phyloP scores from a whole-genome alignment of 2,888 invertebrate species.

The Ectropis crepuscularia region DNA sequence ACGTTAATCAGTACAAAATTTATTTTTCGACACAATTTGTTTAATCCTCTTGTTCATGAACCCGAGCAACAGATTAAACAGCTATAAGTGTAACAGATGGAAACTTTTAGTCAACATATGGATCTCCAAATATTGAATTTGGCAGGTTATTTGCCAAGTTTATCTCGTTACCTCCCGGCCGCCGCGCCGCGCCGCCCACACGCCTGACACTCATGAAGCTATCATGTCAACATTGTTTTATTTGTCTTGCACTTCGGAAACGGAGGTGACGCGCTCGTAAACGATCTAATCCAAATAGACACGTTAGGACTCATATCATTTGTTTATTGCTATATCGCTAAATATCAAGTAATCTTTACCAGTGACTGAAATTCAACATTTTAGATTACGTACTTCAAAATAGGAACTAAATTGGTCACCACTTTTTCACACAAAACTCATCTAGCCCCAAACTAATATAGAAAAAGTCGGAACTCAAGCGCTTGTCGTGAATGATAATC shows the following conservation, averaged over 20 bases:
- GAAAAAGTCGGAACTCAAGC: too few species aligned
- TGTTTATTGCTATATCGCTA: conserved; percentile 6
- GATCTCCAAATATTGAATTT: conserved; percentile 11
- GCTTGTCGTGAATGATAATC: too few species aligned
- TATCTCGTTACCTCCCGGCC: conserved; percentile 3
- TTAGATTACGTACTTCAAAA: too few species aligned
- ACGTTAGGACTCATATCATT: conserved; percentile 8
- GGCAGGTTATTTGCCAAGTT: conserved; percentile 3
- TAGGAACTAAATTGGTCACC: too few species aligned
- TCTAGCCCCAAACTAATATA: too few species aligned
- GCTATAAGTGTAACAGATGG: conserved; percentile 1
- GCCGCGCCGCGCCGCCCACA: conserved; percentile 6
- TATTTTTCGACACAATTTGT: too few species aligned
- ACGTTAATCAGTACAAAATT: too few species aligned
- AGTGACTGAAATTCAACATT: background rate
- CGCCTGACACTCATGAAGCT: conserved; percentile 2
- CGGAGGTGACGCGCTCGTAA: conserved; percentile 1
- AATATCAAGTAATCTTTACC: background rate
- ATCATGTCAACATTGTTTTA: conserved; percentile 15
- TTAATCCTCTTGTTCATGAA: too few species aligned
- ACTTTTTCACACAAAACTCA: too few species aligned
- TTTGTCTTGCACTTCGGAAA: conserved; percentile 15
- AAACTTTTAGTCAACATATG: conserved; percentile 10
- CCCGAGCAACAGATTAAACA: background rate
- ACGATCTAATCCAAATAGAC: conserved; percentile 14